Evolutionary conservation across 2,797 vertebrate genomes (phyloP), one percentile per base, ranked within the genome.

Genomic region (Enteromius viviparus): DNA sequence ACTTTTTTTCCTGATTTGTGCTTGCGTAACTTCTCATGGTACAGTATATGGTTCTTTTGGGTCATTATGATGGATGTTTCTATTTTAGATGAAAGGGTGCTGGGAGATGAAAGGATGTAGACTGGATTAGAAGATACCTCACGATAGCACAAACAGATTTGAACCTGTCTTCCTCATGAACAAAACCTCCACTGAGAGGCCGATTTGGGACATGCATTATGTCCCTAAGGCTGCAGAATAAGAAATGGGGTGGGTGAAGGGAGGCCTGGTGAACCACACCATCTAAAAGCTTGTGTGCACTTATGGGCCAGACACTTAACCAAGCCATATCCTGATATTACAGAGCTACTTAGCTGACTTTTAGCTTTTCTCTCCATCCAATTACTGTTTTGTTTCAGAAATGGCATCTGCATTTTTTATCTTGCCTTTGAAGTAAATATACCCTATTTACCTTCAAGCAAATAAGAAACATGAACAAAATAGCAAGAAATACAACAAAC

Each of bases 341-440:
- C 29, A 78, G 26, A 70, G 82, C 62, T 70, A 75, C 82, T 84
- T 49, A 75, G 55, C 29, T 86, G 64, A 83, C 45, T 29, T 64
- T 82, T 80, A 79, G 19, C 69, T 32, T 76, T 82, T 74, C 45
- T 21, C 66, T 58, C 14, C 11, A 49, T 51, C 29, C 19, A 77
- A 37, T 87, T 85, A 6, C 66, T 49, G 65, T 88, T 92, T 70
- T 49, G 19, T 60, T 62, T 70, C 34, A n/a, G 32, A 80, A 40
- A 60, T 40, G 10, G 2, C 10, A 34, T 45, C 76, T 82, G n/a
- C 64, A 55, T 42, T 68, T 82, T 45, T 66, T n/a, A 23, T 17
- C 37, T 7, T 15, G 15, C 23, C 21, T 45, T 66, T 65, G 32
- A 76, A 76, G 71, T 58, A 40, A 45, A 82, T 23, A 74, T 49